Base-by-base conservation (phyloP, 2,888 invertebrate species). In the Luperina testacea region DNA sequence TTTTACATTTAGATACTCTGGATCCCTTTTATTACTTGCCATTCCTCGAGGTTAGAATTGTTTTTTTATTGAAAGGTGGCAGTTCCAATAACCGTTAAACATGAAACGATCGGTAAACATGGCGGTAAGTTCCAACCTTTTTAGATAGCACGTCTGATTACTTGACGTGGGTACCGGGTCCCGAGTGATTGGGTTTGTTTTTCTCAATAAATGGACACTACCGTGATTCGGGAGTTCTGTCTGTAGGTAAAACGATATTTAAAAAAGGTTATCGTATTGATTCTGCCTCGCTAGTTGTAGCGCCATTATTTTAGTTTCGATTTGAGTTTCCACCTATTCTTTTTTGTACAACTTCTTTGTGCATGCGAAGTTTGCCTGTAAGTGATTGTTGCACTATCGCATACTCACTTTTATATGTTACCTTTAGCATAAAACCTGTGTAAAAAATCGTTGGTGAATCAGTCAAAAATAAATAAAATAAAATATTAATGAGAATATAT, bases 131-230 rank as follows among this genome's bases (percentile, higher is more conserved):
- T 78, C 80, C 80, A 79, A 85, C 85, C 80, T 85, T 84, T 80
- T 85, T 80, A 79, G 82, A 85, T 85, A 78, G 53, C 77, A 59
- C 24, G 87, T 78, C 80, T 87, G 85, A 87, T 87, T 80, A 59
- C 75, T 75, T 85, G 85, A 87, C 87, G 45, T 75, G 87, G 87
- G 87, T 75, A 59, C 42, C 45, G 69, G 65, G 63, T 74, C 69
- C 75, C 77, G 51, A 67, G 73, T 74, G 87, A 77, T 84, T 81
- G 73, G 72, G 77, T 77, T 61, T 86, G 73, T 80, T 87, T 85
- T 81, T 67, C 73, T 73, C 75, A 80, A 64, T 81, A 78, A 77
- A 76, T 78, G 71, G 72, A 63, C 61, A 59, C 57, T 48, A 53
- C 38, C n/a, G 72, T 77, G 77, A 77, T 80, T 84, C 45, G 48